phyloP scores from a whole-genome alignment of 2,888 invertebrate genomes.

The Cosmopolites sordidus region DNA sequence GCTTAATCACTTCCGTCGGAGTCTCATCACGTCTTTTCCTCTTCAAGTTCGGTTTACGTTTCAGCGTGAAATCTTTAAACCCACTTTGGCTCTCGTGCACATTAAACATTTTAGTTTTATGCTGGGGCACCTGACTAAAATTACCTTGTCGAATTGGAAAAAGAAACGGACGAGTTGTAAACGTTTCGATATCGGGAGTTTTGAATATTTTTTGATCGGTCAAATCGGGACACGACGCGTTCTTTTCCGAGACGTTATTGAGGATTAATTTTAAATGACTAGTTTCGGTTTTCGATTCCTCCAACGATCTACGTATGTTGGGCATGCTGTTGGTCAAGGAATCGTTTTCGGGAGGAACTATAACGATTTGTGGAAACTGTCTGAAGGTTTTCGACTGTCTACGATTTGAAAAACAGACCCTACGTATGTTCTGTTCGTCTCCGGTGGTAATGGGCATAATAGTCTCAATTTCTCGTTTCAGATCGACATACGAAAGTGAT shows the following conservation, averaged over 20 bases:
- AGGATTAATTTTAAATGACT: conserved; percentile 12
- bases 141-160: too few relatives aligned
- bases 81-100: too few relatives aligned
- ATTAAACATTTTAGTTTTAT: too few relatives aligned
- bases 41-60: conserved; percentile 8
- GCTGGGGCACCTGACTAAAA: too few relatives aligned
- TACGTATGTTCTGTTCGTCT: conserved; percentile 24
- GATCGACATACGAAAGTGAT: conserved; percentile 43
- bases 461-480: conserved; percentile 43
- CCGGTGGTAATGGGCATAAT: conserved; percentile 40
- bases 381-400: conserved; percentile 41
- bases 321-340: conserved; percentile 44
- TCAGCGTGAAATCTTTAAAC: conserved; percentile 8
- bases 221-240: conserved; percentile 42
- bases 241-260: conserved; percentile 38
- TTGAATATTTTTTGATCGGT: conserved; percentile 31
- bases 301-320: conserved; percentile 34
- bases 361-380: conserved; percentile 41
- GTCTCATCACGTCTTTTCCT: conserved; percentile 32
- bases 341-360: conserved; percentile 40
- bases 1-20: conserved; percentile 38
- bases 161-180: not conserved
- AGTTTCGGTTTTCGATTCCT: conserved; percentile 16
- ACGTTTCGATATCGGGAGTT: conserved; percentile 9
- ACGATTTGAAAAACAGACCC: conserved; percentile 29